Conservation (phyloP, 2,113 vertebrate species). For the Microcebus ravelobensis region DNA sequence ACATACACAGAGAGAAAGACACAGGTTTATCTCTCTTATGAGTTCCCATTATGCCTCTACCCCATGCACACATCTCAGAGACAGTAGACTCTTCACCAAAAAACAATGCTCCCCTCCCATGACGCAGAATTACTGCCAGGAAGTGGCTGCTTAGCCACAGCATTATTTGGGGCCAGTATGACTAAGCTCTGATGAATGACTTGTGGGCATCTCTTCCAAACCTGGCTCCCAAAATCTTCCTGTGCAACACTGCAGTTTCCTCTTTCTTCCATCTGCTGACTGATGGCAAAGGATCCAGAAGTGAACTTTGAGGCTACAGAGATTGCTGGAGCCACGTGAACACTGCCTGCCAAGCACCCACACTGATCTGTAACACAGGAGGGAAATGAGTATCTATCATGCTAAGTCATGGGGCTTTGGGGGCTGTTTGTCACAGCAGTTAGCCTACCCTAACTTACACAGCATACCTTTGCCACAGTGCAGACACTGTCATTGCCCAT, state of each 20-base stretch:
- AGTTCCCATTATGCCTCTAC: background rate
- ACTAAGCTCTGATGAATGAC: background rate
- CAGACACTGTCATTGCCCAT: background rate
- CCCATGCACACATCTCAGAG: background rate
- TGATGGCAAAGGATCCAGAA: background rate
- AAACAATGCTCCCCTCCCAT: background rate
- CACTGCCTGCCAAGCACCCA: background rate
- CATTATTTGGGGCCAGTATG: background rate
- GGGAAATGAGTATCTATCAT: background rate
- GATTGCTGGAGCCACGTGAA: accelerated
- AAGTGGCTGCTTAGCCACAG: background rate
- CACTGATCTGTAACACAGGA: background rate
- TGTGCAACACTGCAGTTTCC: background rate
- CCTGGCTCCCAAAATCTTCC: background rate
- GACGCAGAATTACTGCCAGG: background rate
- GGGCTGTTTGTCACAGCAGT: background rate
- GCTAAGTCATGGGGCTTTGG: background rate
- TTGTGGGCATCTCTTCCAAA: background rate
- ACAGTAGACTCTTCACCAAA: background rate
- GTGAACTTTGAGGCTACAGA: background rate
- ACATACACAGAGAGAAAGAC: background rate
- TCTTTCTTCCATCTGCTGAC: background rate
- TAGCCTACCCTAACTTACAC: background rate
- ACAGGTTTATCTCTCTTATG: background rate
- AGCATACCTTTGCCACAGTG: background rate